Conservation (phyloP, 2,888 invertebrate species). For the Andricus curvator region DNA sequence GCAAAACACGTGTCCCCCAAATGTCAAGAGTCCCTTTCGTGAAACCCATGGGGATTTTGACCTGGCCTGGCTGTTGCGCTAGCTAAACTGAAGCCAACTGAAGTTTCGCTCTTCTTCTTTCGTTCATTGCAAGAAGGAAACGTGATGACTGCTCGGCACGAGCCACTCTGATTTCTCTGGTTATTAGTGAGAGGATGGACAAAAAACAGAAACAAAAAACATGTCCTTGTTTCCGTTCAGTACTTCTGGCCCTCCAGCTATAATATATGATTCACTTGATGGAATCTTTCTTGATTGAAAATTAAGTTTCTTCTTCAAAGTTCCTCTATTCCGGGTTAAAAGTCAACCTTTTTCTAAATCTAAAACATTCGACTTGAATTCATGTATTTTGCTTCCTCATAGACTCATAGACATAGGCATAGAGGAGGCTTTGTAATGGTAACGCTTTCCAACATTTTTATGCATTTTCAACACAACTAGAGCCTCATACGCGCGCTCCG, state of each 20-base stretch:
- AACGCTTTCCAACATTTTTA: too few species aligned
- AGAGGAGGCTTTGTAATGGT: too few species aligned
- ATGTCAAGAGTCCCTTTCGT: slow-evolving; percentile 60
- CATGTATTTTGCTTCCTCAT: too few species aligned
- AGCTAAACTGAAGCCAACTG: background rate
- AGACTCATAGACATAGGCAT: too few species aligned
- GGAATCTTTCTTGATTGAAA: background rate
- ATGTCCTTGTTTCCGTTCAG: slow-evolving; percentile 36
- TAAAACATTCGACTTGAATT: too few species aligned
- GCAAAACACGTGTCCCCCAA: slow-evolving; percentile 68
- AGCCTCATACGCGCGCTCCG: too few species aligned
- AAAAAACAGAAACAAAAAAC: slow-evolving; percentile 34
- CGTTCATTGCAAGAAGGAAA: slow-evolving; percentile 42
- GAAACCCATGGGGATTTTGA: slow-evolving; percentile 45
- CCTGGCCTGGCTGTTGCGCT: background rate
- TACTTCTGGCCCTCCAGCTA: background rate
- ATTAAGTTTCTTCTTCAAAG: background rate
- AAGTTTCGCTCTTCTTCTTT: slow-evolving; percentile 16
- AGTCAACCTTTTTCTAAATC: too few species aligned
- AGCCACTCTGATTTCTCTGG: slow-evolving; percentile 48
- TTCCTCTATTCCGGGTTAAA: too few species aligned
- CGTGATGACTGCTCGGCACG: slow-evolving; percentile 53
- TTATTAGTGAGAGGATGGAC: slow-evolving; percentile 27
- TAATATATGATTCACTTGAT: slow-evolving; percentile 28
- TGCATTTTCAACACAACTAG: too few species aligned